Base-by-base conservation (phyloP, 1,140 invertebrate genomes). In the Drosophila seguyi region DNA sequence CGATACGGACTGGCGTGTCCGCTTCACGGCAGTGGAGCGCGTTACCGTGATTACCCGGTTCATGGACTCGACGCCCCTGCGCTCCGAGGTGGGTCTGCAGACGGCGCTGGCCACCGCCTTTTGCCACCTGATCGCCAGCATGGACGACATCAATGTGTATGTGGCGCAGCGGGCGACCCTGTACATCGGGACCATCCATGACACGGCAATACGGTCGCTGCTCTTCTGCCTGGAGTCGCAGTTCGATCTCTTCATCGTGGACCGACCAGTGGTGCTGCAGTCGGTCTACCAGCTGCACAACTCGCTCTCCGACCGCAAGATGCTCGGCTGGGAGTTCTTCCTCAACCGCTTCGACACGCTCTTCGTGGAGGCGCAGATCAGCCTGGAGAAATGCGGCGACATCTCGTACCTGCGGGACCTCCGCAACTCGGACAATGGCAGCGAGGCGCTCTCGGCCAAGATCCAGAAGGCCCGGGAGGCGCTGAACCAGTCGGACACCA, bases 251-350 rank as follows among this genome's bases (percentile, higher is more conserved):
- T 98, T 99, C 48, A 98, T 99, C 61, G 95, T 98, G 38, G 99
- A 99, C 93, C 95, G 99, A 36, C 98, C 98, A 1, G 97, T 99
- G 95, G 98, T 99, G 34, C 95, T 99, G n/a, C 98, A 99, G 93
- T 97, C 97, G 0, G 94, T 99, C 18, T 98, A 98, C 93, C 97
- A 99, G 91, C 94, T 99, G 3, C 97, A 98, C 87, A 99, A 98
- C 91, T 96, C 97, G 7, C 94, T 99, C 4, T 97, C 96, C 69
- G 97, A 99, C 91, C 94, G 98, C 41, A 95, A 96, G 75, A 97
- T 99, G 68, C 94, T 99, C 8, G 96, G 96, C 2, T 99, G 99
- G 99, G 98, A 99, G 65, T 99, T 99, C 94, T 99, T 99, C 92
- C 94, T 99, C 6, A 98, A 98, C 93, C 95, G 99, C 50, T 99